Evolutionary conservation across 2,888 invertebrate genomes (phyloP).

Genomic region (Nomada ferruginata): DNA sequence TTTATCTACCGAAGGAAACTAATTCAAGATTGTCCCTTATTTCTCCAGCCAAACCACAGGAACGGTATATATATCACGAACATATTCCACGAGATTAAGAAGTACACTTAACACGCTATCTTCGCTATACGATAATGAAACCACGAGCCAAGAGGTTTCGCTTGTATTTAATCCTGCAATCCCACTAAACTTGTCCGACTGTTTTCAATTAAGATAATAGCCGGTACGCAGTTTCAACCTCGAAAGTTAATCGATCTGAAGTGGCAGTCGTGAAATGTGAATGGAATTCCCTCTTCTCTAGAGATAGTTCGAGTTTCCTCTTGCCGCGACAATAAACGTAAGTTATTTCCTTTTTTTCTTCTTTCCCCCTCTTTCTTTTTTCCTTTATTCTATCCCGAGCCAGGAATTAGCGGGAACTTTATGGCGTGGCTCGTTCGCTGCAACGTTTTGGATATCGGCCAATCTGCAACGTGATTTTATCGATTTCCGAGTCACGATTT

Average conservation of each 20-base stretch:
- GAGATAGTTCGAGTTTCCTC: background rate
- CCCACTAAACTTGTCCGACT: constrained; percentile 33
- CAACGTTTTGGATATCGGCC: constrained; percentile 30
- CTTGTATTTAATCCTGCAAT: constrained; percentile 34
- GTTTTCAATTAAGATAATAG: constrained; percentile 53
- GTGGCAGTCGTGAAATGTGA: constrained; percentile 35
- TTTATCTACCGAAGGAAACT: too few relatives aligned
- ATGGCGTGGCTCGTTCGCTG: background rate
- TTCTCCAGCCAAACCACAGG: background rate
- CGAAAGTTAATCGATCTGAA: constrained; percentile 39
- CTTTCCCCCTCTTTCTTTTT: too few relatives aligned
- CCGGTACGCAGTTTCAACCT: constrained; percentile 17
- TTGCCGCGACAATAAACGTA: background rate
- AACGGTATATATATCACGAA: background rate
- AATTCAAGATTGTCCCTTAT: background rate
- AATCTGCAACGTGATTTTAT: constrained; percentile 2
- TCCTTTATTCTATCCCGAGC: background rate
- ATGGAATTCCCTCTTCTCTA: constrained; percentile 4
- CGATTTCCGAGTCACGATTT: background rate
- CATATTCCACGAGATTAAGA: constrained; percentile 7
- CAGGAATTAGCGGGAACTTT: constrained; percentile 16
- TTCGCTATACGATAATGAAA: constrained; percentile 24
- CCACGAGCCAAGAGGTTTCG: constrained; percentile 20
- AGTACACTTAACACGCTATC: constrained; percentile 11
- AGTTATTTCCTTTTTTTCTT: constrained; percentile 2